Percentiles rank a stretch among this genome's conserved stretches.
Evolutionary conservation across 2,888 invertebrate species (phyloP).

Genomic region (Carpatolechia fugitivella): DNA sequence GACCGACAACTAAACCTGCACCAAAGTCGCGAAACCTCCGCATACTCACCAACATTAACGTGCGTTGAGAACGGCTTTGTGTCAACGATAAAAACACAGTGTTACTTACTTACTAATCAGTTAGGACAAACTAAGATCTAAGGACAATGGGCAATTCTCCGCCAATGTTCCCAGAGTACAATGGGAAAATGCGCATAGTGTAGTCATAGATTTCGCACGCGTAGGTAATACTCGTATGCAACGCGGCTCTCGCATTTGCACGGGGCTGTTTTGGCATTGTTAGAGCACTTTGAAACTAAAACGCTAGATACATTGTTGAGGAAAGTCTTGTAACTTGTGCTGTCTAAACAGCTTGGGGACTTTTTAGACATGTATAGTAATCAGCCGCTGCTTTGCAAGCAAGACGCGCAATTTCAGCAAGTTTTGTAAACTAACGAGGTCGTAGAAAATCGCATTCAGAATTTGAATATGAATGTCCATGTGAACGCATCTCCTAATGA

Average conservation of each 20-base stretch:
- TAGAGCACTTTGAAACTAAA: slow-evolving; percentile 27
- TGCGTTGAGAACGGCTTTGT: slow-evolving; percentile 66
- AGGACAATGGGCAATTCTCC: slow-evolving; percentile 62
- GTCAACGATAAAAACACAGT: slow-evolving; percentile 57
- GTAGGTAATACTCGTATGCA: slow-evolving; percentile 25
- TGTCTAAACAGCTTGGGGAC: slow-evolving; percentile 9
- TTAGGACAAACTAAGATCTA: slow-evolving; percentile 54
- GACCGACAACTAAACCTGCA: slow-evolving; percentile 59
- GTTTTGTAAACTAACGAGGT: slow-evolving; percentile 9
- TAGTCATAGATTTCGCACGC: slow-evolving; percentile 50
- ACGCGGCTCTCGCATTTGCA: slow-evolving; percentile 23
- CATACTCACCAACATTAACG: slow-evolving; percentile 32
- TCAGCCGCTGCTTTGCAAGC: slow-evolving; percentile 8
- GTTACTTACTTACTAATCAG: slow-evolving; percentile 66
- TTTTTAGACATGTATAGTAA: slow-evolving; percentile 14
- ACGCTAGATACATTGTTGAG: slow-evolving; percentile 29
- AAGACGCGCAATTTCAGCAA: slow-evolving; percentile 10
- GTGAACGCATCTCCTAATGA: slow-evolving; percentile 4
- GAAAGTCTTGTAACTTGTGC: slow-evolving; percentile 14
- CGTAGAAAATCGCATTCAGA: neutral
- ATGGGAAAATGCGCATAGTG: slow-evolving; percentile 38
- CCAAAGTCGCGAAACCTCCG: slow-evolving; percentile 43
- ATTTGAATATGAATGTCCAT: slow-evolving; percentile 3
- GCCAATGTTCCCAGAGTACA: slow-evolving; percentile 54
- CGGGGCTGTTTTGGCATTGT: slow-evolving; percentile 38